These are phyloP conservation scores for Patagioenas fasciata DNA, from an alignment of 2,113 vertebrate genomes.

Conservation along the genomic window DNA sequence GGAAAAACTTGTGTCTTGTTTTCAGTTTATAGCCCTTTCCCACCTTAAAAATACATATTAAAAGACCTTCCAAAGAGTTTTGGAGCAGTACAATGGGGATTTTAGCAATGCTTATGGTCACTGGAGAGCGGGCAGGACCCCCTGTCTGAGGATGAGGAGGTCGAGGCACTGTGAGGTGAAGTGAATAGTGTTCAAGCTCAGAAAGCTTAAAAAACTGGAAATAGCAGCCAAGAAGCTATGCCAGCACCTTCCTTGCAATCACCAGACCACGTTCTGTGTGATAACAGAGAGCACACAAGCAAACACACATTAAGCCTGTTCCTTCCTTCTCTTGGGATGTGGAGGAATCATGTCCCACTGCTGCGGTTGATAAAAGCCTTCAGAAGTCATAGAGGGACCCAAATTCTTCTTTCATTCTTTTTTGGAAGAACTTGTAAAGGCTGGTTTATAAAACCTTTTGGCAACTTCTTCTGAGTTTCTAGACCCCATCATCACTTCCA, in stretches of 20 bases:
- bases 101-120: background rate
- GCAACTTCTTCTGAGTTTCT: background rate
- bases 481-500: background rate
- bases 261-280: background rate
- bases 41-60: background rate
- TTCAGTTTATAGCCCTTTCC: background rate
- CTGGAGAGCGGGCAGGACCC: fast-evolving
- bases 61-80: background rate
- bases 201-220: background rate
- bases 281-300: background rate
- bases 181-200: background rate
- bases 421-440: background rate
- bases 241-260: background rate
- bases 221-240: background rate
- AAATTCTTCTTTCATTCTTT: background rate
- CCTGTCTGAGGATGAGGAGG: background rate
- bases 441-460: background rate
- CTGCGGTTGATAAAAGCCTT: background rate
- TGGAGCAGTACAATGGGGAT: background rate
- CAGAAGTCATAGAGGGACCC: background rate
- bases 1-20: background rate
- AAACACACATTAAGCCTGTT: background rate
- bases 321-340: background rate
- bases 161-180: background rate
- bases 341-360: background rate